These are phyloP conservation scores for Aproaerema taeniolella DNA, from an alignment of 2,888 invertebrate genomes.

Conservation along the genomic window DNA sequence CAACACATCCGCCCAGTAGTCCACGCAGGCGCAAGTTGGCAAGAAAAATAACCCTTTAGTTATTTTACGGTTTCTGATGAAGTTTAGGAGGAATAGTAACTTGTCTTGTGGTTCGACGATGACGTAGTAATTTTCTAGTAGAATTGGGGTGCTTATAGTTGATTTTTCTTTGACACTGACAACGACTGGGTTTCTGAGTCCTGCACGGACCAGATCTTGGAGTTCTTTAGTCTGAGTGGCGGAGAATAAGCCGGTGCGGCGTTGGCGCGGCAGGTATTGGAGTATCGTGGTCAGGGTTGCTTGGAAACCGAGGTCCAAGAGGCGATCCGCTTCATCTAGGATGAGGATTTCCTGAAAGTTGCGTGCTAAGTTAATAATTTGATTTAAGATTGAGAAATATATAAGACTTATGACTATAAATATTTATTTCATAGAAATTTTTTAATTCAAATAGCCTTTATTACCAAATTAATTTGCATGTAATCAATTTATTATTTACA, in stretches of 20 bases:
- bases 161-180: conserved; percentile 94
- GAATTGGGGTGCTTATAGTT: conserved; percentile 82
- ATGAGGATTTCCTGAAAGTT: conserved; percentile 90
- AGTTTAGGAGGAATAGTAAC: conserved; percentile 86
- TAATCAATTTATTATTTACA: too few species aligned
- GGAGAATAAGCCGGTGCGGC: conserved; percentile 98
- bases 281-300: conserved; percentile 91
- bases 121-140: conserved; percentile 88
- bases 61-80: conserved; percentile 80
- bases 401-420: background rate
- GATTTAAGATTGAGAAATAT: background rate
- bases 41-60: conserved; percentile 87
- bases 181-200: conserved; percentile 93
- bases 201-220: conserved; percentile 93
- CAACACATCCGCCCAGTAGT: conserved; percentile 89
- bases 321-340: conserved; percentile 97
- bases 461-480: too few species aligned
- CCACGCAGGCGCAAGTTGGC: conserved; percentile 97
- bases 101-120: conserved; percentile 89
- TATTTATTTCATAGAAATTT: too few species aligned
- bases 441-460: too few species aligned
- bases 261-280: conserved; percentile 92
- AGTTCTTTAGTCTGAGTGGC: conserved; percentile 98
- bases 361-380: background rate
- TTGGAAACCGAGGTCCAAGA: conserved; percentile 95